These are phyloP conservation scores for Drosophila ficusphila DNA, from an alignment of 1,140 invertebrate genomes.

Conservation along the genomic window DNA sequence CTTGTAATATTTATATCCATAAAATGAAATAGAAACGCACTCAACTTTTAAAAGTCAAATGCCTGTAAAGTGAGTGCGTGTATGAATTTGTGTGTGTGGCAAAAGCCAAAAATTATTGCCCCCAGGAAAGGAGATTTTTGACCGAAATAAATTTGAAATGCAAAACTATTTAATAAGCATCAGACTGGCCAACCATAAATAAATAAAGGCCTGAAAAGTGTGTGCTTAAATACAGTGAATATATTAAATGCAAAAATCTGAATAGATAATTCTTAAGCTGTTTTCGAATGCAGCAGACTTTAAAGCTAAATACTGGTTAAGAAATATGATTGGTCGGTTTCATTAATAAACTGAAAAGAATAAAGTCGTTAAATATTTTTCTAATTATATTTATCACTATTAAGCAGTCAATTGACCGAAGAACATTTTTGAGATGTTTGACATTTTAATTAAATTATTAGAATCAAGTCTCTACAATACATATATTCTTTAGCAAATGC, in stretches of 20 bases:
- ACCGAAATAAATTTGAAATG: slow-evolving; percentile 65
- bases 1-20: slow-evolving; percentile 31
- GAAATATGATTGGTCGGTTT: too few species aligned
- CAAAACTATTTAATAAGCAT: slow-evolving; percentile 80
- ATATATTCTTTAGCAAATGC: not conserved
- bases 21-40: slow-evolving; percentile 40
- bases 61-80: slow-evolving; percentile 41
- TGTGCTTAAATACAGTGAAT: slow-evolving; percentile 13
- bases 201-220: slow-evolving; percentile 60
- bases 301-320: not conserved
- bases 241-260: not conserved
- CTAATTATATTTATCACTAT: too few species aligned
- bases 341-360: too few species aligned
- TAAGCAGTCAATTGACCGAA: too few species aligned
- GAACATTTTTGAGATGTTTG: too few species aligned
- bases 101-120: slow-evolving; percentile 62
- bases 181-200: slow-evolving; percentile 64
- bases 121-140: slow-evolving; percentile 24
- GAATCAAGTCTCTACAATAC: too few species aligned
- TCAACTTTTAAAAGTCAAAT: slow-evolving; percentile 37
- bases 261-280: too few species aligned
- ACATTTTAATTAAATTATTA: too few species aligned
- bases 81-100: slow-evolving; percentile 4
- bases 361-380: too few species aligned
- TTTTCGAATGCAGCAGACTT: too few species aligned